Evolutionary conservation across 2,888 invertebrate species (phyloP).

Genomic region (Phragmatobia fuliginosa): DNA sequence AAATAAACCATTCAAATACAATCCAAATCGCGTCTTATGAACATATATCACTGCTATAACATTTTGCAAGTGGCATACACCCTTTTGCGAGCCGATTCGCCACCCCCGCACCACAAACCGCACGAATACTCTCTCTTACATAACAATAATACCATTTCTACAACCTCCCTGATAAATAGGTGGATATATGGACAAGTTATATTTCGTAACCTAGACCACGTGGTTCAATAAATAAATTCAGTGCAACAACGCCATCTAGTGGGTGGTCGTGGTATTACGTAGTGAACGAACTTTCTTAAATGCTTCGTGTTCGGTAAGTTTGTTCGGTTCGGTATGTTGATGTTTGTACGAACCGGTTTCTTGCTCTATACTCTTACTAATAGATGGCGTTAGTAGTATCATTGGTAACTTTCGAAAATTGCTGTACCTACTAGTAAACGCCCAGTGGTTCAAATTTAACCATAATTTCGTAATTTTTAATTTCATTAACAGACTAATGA

Average conservation of each 20-base stretch:
- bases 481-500: neutral
- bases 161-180: constrained; percentile 59
- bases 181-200: constrained; percentile 44
- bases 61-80: constrained; percentile 73
- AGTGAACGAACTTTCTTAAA: constrained; percentile 23
- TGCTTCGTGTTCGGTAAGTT: constrained; percentile 41
- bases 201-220: constrained; percentile 65
- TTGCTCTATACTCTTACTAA: constrained; percentile 1
- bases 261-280: constrained; percentile 68
- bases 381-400: constrained; percentile 69
- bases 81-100: constrained; percentile 74
- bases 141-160: constrained; percentile 81
- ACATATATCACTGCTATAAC: constrained; percentile 77
- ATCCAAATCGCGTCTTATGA: constrained; percentile 71
- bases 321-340: too few species aligned
- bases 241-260: constrained; percentile 72
- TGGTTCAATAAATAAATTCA: constrained; percentile 77
- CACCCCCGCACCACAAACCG: constrained; percentile 74
- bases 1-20: constrained; percentile 74
- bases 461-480: too few species aligned
- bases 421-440: neutral
- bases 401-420: constrained; percentile 23
- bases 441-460: neutral
- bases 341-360: constrained; percentile 24
- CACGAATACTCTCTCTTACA: constrained; percentile 83